phyloP scores from a whole-genome alignment of 2,888 invertebrate species.

The Alloscopus bannaensis region DNA sequence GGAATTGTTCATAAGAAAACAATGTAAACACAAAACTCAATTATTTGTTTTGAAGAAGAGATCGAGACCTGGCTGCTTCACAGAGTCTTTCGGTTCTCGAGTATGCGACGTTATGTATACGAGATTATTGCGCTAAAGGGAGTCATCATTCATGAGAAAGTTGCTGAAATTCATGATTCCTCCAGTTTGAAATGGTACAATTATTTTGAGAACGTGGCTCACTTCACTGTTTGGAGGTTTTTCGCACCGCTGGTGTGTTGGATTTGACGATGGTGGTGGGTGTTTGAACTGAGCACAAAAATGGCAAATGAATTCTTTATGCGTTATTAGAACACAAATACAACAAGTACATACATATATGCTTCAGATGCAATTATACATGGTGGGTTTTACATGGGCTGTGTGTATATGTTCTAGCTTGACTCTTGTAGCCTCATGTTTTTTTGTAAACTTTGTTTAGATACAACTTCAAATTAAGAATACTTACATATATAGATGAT shows the following conservation, averaged over 20 bases:
- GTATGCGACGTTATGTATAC: constrained; percentile 40
- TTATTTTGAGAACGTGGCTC: constrained; percentile 33
- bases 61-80: no score
- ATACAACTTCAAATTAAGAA: no score
- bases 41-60: constrained; percentile 38
- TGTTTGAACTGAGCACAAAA: background rate
- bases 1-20: background rate
- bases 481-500: no score
- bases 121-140: constrained; percentile 48
- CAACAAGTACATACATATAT: no score
- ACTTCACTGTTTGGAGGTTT: no score
- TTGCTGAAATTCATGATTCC: constrained; percentile 55
- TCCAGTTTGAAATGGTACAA: constrained; percentile 44
- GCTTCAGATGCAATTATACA: no score
- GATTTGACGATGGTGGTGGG: background rate
- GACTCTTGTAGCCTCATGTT: no score
- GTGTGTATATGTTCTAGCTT: no score
- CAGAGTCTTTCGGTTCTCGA: constrained; percentile 49
- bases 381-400: no score
- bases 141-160: constrained; percentile 53
- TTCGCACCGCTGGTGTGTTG: no score
- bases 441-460: no score
- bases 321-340: no score
- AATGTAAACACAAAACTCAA: constrained; percentile 40
- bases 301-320: background rate